Evolutionary conservation across 2,113 vertebrate species (phyloP), one percentile per base, ranked within the genome.

Genomic region (Periophthalmus modestus): DNA sequence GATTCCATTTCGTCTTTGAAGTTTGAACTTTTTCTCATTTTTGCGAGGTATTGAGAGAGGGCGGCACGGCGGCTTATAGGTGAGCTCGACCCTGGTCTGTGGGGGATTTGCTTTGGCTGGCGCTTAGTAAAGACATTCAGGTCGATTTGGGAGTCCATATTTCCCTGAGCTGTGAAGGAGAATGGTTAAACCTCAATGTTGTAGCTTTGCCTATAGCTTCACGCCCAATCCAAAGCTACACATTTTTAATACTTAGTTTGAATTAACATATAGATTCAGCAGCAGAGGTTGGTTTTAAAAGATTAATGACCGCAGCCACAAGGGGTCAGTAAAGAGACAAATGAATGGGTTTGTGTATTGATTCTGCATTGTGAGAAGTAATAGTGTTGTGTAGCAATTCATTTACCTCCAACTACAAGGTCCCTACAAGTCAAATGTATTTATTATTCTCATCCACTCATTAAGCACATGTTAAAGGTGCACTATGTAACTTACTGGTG

Each of bases 1-100:
- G 81, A 82, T 85, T 91, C 80, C 68, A 80, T 87, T 87, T 81
- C 23, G 15, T 69, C 86, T 87, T 86, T 88, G 83, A 89, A 88
- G 88, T 89, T 78, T 79, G 63, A 70, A 86, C 71, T 83, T 83
- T 83, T 74, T 72, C 67, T 57, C 65, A 33, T 77, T 74, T 69
- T 76, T 39, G 34, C 15, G 7, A 19, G 62, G 39, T 67, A 78
- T 79, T 88, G 66, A 83, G 69, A 67, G 48, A 33, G 48, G 47
- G 71, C 63, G 11, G 72, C 65, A 65, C 33, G 52, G 77, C 36
- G 67, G 39, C 69, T 75, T 59, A 66, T 75, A 55, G 67, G 86
- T 85, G 82, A 72, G 63, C 66, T 55, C 62, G 70, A 71, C 66
- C 71, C n/a, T 58, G 50, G 12, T 77, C 79, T 75, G 46, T 72